Evolutionary conservation across 2,888 invertebrate genomes (phyloP).

Genomic region (Trypoxylon attenuatum): DNA sequence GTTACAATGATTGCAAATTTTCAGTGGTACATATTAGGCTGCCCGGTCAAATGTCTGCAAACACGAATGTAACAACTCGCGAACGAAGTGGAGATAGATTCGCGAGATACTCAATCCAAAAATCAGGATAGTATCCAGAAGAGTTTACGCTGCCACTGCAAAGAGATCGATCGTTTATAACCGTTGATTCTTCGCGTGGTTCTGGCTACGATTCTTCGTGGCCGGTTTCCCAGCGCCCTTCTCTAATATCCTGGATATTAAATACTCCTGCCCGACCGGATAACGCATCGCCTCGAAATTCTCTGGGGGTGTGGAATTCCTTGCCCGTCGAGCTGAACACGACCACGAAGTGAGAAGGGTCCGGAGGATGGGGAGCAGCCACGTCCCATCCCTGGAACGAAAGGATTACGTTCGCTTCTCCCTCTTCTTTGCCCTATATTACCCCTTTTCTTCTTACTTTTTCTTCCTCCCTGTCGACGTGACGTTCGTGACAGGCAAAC

Average conservation of each 20-base stretch:
- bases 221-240: constrained; percentile 11
- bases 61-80: too few relatives aligned
- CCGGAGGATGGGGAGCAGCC: neutral
- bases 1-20: too few relatives aligned
- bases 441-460: neutral
- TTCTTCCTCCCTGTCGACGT: neutral
- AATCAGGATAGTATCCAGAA: neutral
- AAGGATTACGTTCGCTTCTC: neutral
- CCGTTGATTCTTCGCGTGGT: constrained; percentile 19
- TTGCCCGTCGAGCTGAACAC: constrained; percentile 13
- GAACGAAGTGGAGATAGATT: too few relatives aligned
- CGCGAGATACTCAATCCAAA: too few relatives aligned
- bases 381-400: neutral
- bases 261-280: constrained; percentile 51
- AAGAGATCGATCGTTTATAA: constrained; percentile 34
- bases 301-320: constrained; percentile 48
- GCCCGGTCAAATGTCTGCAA: too few relatives aligned
- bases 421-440: neutral
- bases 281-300: constrained; percentile 55
- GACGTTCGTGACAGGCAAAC: neutral
- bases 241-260: constrained; percentile 54
- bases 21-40: too few relatives aligned
- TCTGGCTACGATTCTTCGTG: neutral
- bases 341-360: constrained; percentile 26
- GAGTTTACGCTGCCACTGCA: constrained; percentile 22